Evolutionary conservation across 2,797 vertebrate species (phyloP), one percentile per base, ranked within the genome.

Genomic region (Loris lydekkerianus): DNA sequence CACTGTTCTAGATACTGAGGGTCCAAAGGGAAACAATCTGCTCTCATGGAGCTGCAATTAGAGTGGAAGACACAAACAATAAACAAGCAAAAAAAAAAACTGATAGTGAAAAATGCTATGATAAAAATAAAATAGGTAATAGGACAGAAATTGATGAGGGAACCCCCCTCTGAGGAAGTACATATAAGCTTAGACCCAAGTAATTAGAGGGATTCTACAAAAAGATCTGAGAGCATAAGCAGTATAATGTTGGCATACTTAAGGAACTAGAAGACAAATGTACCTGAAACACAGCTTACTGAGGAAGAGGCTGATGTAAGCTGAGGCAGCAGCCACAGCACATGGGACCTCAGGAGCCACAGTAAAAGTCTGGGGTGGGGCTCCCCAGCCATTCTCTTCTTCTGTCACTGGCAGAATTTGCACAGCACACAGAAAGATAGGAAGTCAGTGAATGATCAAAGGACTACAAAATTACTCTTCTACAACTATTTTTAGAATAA

Each of bases 341-440:
- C 3, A 3, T 7, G 3, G 9, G 69, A 76, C 17, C 78, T 69
- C 3, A 18, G 0, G 69, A 63, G 21, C 17, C 56, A 69, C 27
- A 60, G 25, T 0, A 5, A 20, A 18, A 80, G 37, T 10, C 0
- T 1, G 3, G 18, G 31, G 60, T 20, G 17, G 40, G 49, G 27
- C 14, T 11, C 10, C 29, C 46, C 14, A 15, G 43, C 20, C 18
- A 17, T 29, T 60, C 18, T 58, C 14, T 21, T 60, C 37, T 29
- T 8, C 4, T 0, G 14, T 34, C 8, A 17, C 70, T 34, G 17
- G 56, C 34, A 69, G 77, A 58, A 25, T 1, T 0, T 0, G 2
- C 6, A 43, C 14, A 80, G 58, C 29, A 60, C 4, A 63, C 3
- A 6, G 23, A 76, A 23, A 87, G 56, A 5, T 2, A 75, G 17